Conservation (phyloP, 2,113 vertebrate genomes). For the Epinephelus moara region DNA sequence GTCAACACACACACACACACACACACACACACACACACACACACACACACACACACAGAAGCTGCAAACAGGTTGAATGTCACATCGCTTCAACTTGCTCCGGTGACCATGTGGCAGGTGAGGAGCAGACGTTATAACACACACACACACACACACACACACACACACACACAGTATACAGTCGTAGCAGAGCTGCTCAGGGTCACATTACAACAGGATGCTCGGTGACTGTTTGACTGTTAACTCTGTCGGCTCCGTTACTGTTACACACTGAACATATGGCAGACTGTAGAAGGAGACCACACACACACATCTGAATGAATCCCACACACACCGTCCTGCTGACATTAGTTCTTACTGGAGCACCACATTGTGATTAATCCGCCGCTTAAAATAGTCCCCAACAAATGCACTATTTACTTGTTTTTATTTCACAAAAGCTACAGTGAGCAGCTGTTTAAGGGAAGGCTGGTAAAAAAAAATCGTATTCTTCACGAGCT, state of each 20-base stretch:
- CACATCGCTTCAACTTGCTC: constrained; percentile 47
- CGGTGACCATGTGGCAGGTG: constrained; percentile 48
- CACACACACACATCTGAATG: constrained; percentile 1
- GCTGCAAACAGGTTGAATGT: constrained; percentile 53
- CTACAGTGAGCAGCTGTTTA: no score
- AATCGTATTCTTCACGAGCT: no score
- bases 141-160: constrained; percentile 12
- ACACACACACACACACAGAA: no score
- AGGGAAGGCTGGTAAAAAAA: no score
- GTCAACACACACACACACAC: constrained; percentile 29
- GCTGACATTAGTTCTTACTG: no score
- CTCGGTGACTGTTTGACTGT: constrained; percentile 53
- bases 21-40: background rate
- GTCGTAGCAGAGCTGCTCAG: constrained; percentile 12
- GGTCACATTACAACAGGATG: constrained; percentile 64
- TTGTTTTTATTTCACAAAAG: no score
- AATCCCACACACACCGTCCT: no score
- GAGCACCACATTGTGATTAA: no score
- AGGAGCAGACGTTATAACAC: constrained; percentile 2
- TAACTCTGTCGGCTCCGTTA: constrained; percentile 46
- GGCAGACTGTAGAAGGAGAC: constrained; percentile 8
- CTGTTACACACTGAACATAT: constrained; percentile 57
- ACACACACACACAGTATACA: constrained; percentile 11
- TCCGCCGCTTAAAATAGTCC: no score
- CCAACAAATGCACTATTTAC: no score